Evolutionary conservation across 1,140 invertebrate genomes (phyloP), one percentile per base, ranked within the genome.

Genomic region (Drosophila parvula): DNA sequence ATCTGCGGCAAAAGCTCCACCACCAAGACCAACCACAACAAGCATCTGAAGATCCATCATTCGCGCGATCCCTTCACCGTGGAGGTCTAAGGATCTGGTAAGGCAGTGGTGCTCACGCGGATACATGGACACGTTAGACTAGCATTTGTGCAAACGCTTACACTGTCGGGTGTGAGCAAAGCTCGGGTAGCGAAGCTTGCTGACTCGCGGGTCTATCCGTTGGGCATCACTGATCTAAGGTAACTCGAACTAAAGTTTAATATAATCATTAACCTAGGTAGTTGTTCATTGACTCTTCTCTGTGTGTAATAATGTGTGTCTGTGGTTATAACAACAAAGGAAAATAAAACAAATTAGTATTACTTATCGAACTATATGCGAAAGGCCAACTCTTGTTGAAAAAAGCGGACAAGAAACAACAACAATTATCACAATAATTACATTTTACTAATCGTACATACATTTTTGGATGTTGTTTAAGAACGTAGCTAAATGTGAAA

Each of bases 1-100:
- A 96, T 97, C 55, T 98, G 97, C 92, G 96, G 96, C 3, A 97
- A 97, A 92, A 95, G 95, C 12, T 97, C 96, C 30, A 95, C 95
- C 75, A 97, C 96, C 34, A 97, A 97, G 92, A 97, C 96, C 30
- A 97, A 97, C 93, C 96, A 97, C 82, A 97, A 97, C 86, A 97
- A 97, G 91, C 96, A 97, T 90, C 94, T 97, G 41, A 96, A 96
- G 90, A 97, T 97, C 79, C 97, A 97, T 92, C 96, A 97, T 92
- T 96, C 96, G 38, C 93, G 96, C 40, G 96, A 97, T 91, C 95
- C 96, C 18, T 95, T 97, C 61, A 97, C 96, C 74, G 96, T 96
- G 8, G 97, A 97, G 92, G 96, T 95, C 91, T 97, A 95, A 94
- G 43, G 18, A n/a, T n/a, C n/a, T 16, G 6, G 38, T 3, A 2